phyloP scores from a whole-genome alignment of 1,140 invertebrate genomes.

The Adelges cooleyi region DNA sequence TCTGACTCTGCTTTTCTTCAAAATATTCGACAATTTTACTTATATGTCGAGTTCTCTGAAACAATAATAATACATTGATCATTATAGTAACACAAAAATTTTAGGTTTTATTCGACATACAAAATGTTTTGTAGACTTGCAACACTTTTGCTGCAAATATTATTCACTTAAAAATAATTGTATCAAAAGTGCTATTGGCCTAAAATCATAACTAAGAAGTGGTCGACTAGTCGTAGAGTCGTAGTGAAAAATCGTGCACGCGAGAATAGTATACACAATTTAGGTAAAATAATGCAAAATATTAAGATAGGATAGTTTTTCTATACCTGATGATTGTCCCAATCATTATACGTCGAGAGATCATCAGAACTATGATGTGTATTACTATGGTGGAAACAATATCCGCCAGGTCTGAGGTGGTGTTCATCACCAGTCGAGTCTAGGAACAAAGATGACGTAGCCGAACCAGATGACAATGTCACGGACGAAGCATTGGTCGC shows the following conservation, averaged over 20 bases:
- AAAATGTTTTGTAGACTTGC: neutral
- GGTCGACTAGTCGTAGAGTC: neutral
- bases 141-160: neutral
- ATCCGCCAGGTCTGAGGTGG: constrained; percentile 28
- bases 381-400: constrained; percentile 24
- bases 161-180: neutral
- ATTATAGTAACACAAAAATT: neutral
- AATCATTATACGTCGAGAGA: constrained; percentile 63
- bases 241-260: neutral
- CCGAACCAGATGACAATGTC: constrained; percentile 45
- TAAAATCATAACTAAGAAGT: too few relatives aligned
- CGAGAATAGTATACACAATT: neutral
- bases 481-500: constrained; percentile 37
- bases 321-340: constrained; percentile 59
- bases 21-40: constrained; percentile 80
- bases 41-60: constrained; percentile 48
- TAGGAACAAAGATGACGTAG: constrained; percentile 48
- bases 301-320: constrained; percentile 1
- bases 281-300: neutral
- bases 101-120: neutral
- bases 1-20: constrained; percentile 51
- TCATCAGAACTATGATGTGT: constrained; percentile 60
- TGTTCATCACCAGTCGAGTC: constrained; percentile 33
- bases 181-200: neutral
- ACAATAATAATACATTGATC: neutral